phyloP scores from a whole-genome alignment of 2,797 vertebrate species.

The Neosilurus hyrtlii region DNA sequence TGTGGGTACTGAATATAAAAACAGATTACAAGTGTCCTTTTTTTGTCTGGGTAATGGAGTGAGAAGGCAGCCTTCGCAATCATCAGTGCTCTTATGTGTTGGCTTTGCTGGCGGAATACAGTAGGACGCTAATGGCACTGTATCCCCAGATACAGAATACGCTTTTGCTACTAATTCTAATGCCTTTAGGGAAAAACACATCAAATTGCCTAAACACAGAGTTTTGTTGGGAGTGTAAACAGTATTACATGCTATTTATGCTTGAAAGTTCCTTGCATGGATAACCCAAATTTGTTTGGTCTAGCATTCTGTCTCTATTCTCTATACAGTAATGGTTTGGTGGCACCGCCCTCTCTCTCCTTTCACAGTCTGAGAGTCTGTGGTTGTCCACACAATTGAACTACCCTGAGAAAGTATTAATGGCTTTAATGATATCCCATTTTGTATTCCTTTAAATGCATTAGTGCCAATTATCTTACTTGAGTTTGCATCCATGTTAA shows the following conservation, averaged over 20 bases:
- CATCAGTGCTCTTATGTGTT: conserved; percentile 43
- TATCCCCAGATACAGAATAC: conserved; percentile 55
- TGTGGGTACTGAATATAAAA: too few species aligned
- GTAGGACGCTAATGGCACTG: conserved; percentile 60
- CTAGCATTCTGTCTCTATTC: conserved; percentile 56
- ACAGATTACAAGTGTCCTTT: neutral
- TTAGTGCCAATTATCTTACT: conserved; percentile 64
- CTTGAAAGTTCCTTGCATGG: conserved; percentile 61
- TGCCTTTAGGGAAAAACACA: conserved; percentile 52
- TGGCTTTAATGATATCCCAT: conserved; percentile 73
- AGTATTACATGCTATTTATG: conserved; percentile 62
- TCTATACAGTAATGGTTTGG: conserved; percentile 55
- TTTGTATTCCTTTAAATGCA: conserved; percentile 73
- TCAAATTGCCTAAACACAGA: conserved; percentile 59
- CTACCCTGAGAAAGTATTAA: conserved; percentile 68
- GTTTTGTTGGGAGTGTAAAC: conserved; percentile 54
- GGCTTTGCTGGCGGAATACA: conserved; percentile 59
- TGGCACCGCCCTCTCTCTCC: conserved; percentile 19
- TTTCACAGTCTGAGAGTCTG: conserved; percentile 17
- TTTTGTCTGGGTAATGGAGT: neutral
- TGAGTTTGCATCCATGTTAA: conserved; percentile 80
- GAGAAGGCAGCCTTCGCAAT: neutral
- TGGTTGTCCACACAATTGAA: conserved; percentile 61
- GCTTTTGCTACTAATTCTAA: conserved; percentile 45
- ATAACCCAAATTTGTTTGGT: conserved; percentile 63